phyloP scores from a whole-genome alignment of 2,888 invertebrate species.

The Cynaeus angustus region DNA sequence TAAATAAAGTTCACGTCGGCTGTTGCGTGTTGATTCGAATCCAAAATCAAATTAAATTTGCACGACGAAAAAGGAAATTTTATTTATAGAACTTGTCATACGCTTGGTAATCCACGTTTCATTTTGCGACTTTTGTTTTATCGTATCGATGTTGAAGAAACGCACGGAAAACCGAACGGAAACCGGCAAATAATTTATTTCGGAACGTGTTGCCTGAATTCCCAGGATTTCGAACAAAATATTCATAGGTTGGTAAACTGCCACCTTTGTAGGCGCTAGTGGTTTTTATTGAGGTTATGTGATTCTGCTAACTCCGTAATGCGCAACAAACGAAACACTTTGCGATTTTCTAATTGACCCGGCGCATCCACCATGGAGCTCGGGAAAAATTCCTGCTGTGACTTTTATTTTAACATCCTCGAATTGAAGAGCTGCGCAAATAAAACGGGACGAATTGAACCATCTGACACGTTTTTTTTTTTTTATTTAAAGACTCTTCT shows the following conservation, averaged over 20 bases:
- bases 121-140: constrained; percentile 39
- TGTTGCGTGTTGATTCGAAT: constrained; percentile 38
- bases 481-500: too few relatives aligned
- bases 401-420: too few relatives aligned
- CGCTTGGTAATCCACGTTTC: constrained; percentile 17
- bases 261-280: constrained; percentile 42
- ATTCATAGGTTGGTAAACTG: constrained; percentile 49
- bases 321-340: background rate
- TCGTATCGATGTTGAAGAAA: constrained; percentile 33
- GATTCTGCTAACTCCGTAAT: constrained; percentile 22
- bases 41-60: constrained; percentile 37
- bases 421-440: too few relatives aligned
- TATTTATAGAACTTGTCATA: constrained; percentile 24
- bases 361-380: too few relatives aligned
- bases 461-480: too few relatives aligned
- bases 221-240: constrained; percentile 50
- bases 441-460: too few relatives aligned
- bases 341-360: too few relatives aligned
- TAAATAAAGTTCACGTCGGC: constrained; percentile 37
- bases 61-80: constrained; percentile 21
- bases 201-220: constrained; percentile 43
- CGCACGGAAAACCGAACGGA: constrained; percentile 25
- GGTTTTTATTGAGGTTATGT: constrained; percentile 46
- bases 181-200: constrained; percentile 50
- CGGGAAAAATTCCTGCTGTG: too few relatives aligned